Percentiles rank a stretch among this genome's conserved stretches.
These are phyloP conservation scores for Sterrhoptilus dennistouni DNA, from an alignment of 2,113 vertebrate genomes.

Conservation along the genomic window DNA sequence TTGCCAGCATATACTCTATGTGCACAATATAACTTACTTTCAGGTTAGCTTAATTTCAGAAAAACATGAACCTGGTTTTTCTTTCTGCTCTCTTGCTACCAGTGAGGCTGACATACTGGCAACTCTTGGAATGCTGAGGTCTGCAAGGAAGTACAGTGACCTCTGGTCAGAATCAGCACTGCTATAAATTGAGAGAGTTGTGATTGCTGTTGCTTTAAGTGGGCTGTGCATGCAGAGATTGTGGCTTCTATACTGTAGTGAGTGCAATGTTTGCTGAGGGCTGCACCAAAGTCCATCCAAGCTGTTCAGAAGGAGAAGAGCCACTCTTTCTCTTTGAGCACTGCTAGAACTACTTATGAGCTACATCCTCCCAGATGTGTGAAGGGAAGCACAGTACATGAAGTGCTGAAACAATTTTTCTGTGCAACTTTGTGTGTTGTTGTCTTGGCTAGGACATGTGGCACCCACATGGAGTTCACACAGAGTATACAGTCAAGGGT, in stretches of 20 bases:
- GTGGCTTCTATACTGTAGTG: background rate
- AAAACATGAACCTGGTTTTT: background rate
- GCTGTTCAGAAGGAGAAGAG: background rate
- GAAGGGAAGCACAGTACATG: background rate
- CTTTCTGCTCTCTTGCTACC: background rate
- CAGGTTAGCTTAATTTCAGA: background rate
- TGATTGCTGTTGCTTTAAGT: background rate
- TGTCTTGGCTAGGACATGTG: background rate
- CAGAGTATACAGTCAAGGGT: background rate
- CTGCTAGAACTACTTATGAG: background rate
- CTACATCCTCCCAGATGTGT: background rate
- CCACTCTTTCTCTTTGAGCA: background rate
- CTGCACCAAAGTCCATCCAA: background rate
- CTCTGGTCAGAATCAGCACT: background rate
- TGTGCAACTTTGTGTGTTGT: background rate
- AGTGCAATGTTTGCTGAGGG: background rate
- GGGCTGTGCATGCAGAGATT: background rate
- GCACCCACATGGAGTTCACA: background rate
- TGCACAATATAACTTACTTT: background rate
- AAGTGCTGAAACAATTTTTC: background rate
- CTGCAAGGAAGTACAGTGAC: background rate
- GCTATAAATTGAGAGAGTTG: background rate
- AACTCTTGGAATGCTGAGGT: background rate
- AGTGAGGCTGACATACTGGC: background rate
- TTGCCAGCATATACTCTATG: background rate